Base-by-base conservation (phyloP, 2,113 vertebrate genomes). In the Thymallus thymallus region DNA sequence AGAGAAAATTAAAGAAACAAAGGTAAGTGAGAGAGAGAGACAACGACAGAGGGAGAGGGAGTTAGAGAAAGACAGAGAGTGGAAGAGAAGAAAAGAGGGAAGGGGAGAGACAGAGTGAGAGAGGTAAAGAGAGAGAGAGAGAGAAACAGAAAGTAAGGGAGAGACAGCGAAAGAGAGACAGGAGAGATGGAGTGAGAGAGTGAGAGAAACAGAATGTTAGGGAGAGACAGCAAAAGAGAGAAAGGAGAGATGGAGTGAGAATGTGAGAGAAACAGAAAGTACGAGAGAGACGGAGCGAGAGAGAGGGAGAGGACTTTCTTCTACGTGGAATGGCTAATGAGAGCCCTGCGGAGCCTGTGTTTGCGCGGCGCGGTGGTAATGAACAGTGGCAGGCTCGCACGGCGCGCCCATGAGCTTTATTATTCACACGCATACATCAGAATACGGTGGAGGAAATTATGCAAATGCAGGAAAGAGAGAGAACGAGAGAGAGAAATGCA, bases 401-500 rank as follows among this genome's bases (percentile, higher is more conserved):
- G 68, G 78, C 79, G 79, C 77, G 77, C 82, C 80, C 79, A 82
- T 77, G 72, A 79, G 84, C 79, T 87, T 86, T 83, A 89, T 87
- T 89, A 89, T 89, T 87, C 87, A 86, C 84, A 78, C 76, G 81
- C 82, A 89, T 86, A 86, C 87, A 89, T 86, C 86, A 85, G 84
- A 89, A 89, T 87, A 89, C 81, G 72, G 73, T 69, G 67, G 32
- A 69, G 84, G 82, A 85, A 82, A 87, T 89, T 87, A 87, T 89
- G 87, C 86, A 87, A 87, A 87, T 87, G 68, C 69, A 60, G 75
- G 71, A 48, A 73, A 74, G 67, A 70, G 46, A 75, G 71, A 68
- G 64, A 32, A 65, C 26, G 41, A 29, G 51, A 32, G 46, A 71
- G 77, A 69, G 72, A 73, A 68, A 35, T 69, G 75, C 65, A 78